Evolutionary conservation across 2,797 vertebrate species (phyloP), one percentile per base, ranked within the genome.

Genomic region (Botia almorhae): DNA sequence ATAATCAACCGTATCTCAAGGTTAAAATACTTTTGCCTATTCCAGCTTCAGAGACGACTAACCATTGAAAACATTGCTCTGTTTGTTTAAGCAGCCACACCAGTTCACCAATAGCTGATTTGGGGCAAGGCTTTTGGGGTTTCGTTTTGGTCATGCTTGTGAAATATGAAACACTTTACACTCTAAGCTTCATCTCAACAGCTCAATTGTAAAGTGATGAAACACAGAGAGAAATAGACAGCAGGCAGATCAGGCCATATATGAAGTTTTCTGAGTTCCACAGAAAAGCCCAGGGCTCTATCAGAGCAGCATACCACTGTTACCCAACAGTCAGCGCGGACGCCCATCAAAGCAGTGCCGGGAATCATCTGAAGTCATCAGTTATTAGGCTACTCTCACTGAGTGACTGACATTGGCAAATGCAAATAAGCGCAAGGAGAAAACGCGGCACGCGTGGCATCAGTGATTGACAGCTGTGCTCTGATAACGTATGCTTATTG

Each of bases 401-500:
- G 95, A 95, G 90, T 95, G 96, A 96, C 94, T 94, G 93, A 92
- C 91, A 90, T 51, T 87, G 92, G 91, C 91, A 91, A 92, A 92
- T 94, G 93, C 93, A 94, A 92, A 95, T 95, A 87, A 87, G 91
- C 84, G 86, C 81, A 86, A 65, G 43, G 65, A 82, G 61, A 83
- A 74, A 48, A 86, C 72, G 82, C 61, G 93, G 92, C 92, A 46
- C 8, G 43, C 43, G 10, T 10, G 43, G 86, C 90, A 87, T 91
- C 84, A 73, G 87, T 94, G 94, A 96, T 93, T 96, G 96, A 97
- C 96, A 95, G 89, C 78, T 93, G 92, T 93, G 94, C 93, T 94
- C 94, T 96, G 95, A 97, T 96, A 96, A 96, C 92, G 92, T 93
- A 91, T 94, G 93, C 93, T 93, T 95, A 93, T 94, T 93, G 91